phyloP scores from a whole-genome alignment of 2,888 invertebrate genomes.

The Aphidoletes aphidimyza region DNA sequence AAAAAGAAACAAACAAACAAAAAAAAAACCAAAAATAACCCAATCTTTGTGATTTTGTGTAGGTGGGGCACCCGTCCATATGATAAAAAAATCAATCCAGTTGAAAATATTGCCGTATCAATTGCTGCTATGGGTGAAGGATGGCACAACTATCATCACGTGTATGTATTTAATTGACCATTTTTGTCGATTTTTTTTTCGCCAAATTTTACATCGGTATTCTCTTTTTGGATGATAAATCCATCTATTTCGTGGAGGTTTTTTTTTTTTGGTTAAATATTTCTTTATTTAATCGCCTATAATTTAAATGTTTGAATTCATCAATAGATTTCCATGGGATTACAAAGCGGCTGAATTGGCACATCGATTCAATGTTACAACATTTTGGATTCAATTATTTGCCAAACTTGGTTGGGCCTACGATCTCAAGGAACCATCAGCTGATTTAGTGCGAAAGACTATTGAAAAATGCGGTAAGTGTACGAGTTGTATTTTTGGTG shows the following conservation, averaged over 20 bases:
- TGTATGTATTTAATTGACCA: too few relatives aligned
- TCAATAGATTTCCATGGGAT: too few relatives aligned
- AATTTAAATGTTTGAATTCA: too few relatives aligned
- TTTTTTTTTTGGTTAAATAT: too few relatives aligned
- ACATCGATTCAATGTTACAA: conserved; percentile 75
- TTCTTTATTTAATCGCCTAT: too few relatives aligned
- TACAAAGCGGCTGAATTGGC: conserved; percentile 92
- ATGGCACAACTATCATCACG: conserved; percentile 69
- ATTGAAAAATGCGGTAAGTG: conserved; percentile 67
- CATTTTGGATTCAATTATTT: conserved; percentile 76
- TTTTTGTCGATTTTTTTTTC: too few relatives aligned
- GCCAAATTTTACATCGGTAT: too few relatives aligned
- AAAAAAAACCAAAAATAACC: background rate
- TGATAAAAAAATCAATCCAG: conserved; percentile 82
- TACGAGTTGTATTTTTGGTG: background rate
- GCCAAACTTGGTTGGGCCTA: conserved; percentile 80
- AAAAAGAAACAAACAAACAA: too few relatives aligned
- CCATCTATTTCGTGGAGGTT: too few relatives aligned
- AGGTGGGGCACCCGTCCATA: conserved; percentile 77
- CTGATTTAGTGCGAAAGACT: conserved; percentile 69
- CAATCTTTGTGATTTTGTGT: background rate
- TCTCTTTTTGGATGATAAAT: too few relatives aligned
- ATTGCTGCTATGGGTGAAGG: conserved; percentile 78
- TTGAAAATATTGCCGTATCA: conserved; percentile 80
- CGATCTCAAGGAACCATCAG: conserved; percentile 76